phyloP scores from a whole-genome alignment of 2,797 vertebrate species.

The Hozukius guyotensis region DNA sequence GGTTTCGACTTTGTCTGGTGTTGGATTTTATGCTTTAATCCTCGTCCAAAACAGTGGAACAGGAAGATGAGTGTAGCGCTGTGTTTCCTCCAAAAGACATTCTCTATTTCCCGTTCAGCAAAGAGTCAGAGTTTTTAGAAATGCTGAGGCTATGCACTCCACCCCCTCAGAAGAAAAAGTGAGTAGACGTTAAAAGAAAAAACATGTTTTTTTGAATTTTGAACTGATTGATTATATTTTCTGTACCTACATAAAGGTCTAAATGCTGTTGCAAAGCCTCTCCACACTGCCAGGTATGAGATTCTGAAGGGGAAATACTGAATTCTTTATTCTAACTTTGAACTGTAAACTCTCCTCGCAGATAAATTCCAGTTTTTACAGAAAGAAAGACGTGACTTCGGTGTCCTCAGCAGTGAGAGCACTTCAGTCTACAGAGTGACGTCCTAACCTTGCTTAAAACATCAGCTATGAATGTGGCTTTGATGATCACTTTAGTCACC shows the following conservation, averaged over 20 bases:
- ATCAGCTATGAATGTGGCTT: not conserved
- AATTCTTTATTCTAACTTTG: not conserved
- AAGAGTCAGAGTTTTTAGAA: not conserved
- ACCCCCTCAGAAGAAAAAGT: not conserved
- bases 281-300: not conserved
- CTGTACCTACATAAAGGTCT: not conserved
- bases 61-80: not conserved
- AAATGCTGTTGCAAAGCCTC: not conserved
- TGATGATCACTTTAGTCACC: constrained; percentile 22
- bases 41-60: not conserved
- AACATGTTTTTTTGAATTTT: not conserved
- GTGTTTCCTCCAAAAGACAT: not conserved
- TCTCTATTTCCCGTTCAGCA: not conserved
- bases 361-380: not conserved
- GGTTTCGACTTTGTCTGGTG: not conserved
- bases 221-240: not conserved
- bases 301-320: not conserved
- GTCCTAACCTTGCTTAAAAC: not conserved
- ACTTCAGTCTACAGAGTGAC: not conserved
- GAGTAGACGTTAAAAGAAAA: not conserved
- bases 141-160: not conserved
- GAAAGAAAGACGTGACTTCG: not conserved
- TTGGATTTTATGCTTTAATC: constrained; percentile 16
- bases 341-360: constrained; percentile 1
- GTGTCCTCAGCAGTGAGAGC: not conserved